Base-by-base conservation (phyloP, 2,113 vertebrate species). In the Pao palembangensis region DNA sequence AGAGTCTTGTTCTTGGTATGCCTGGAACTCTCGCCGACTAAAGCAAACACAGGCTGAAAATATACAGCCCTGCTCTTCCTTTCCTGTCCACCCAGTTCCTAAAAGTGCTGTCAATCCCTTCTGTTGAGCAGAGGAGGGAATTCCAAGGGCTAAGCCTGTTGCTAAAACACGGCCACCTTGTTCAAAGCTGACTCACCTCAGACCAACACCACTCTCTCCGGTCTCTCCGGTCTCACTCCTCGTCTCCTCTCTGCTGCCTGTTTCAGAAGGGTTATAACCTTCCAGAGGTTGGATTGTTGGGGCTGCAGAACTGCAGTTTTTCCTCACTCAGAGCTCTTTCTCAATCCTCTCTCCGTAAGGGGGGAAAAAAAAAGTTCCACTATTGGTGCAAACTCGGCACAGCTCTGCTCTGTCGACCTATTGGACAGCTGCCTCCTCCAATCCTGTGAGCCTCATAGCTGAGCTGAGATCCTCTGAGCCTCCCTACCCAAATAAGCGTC, bases 331-430 rank as follows among this genome's bases (percentile, higher is more conserved):
- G 19, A 57, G 51, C 75, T 75, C 79, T 83, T 73, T 82, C 87
- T 83, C 87, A 88, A 85, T 76, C 78, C 67, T 82, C 81, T 78
- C 76, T 77, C 81, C 81, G 79, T 76, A 81, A 79, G 73, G 66
- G 46, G 38, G 16, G 17, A 13, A n/a, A 46, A 64, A 80, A 85
- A 78, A 84, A 41, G 82, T 81, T 84, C 76, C 81, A 87, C 85
- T 86, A 88, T 82, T 90, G 85, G 85, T 81, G 85, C 90, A 82
- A 90, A 85, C 83, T 87, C 80, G 75, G 85, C 69, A 47, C 78
- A 83, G 85, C 69, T 34, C 72, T 61, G 70, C 68, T 68, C 75
- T 46, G 68, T 57, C 4, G 3, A 67, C 23, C 81, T 60, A 92
- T 91, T 90, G 91, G 89, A 87, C 79, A 46, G 75, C 65, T 34